Base-by-base conservation (phyloP, 2,888 invertebrate genomes). In the Ferdinandea cuprea region DNA sequence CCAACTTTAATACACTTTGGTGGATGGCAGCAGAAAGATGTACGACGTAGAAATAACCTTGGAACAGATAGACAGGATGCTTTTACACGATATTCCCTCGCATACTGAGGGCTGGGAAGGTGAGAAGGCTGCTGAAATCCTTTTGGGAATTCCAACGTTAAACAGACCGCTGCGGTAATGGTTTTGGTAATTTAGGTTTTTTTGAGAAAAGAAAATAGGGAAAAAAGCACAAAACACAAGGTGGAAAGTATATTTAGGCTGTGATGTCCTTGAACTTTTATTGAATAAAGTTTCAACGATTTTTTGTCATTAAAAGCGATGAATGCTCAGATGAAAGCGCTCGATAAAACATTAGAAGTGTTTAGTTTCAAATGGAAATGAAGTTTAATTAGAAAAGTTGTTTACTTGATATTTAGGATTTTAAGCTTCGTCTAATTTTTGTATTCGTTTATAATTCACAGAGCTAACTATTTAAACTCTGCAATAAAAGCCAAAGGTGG, bases 141-240 rank as follows among this genome's bases (percentile, higher is more conserved):
- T 61, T 61, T 61, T 9, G 69, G 54, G 68, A 32, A 77, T 69
- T 77, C 54, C 46, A 61, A 61, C 61, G 61, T 54, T 69, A 77
- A 63, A 77, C 52, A 54, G 28, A 40, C 42, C 46, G 37, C 46
- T 59, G 61, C 32, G 54, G 76, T 48, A 42, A 69, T 63, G 69
- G 37, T 61, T 61, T 37, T 58, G 66, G 59, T 37, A 46, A 11
- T 11, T 17, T 37, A 11, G 52, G 17, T 44, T 46, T 59, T 50
- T 37, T 25, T 15, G 13, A 63, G 8, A 11, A 15, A 35, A 37
- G 13, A 7, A 21, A 50, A 30, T 5, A 6, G 48, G 6, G 50
- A n/a, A n/a, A n/a, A n/a, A n/a, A n/a, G n/a, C n/a, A n/a, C n/a
- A n/a, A n/a, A n/a, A n/a, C n/a, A n/a, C n/a, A n/a, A n/a, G n/a